Percentiles rank a stretch among this genome's conserved stretches.
These are phyloP conservation scores for Apis cerana DNA, from an alignment of 1,140 invertebrate species.

Conservation along the genomic window DNA sequence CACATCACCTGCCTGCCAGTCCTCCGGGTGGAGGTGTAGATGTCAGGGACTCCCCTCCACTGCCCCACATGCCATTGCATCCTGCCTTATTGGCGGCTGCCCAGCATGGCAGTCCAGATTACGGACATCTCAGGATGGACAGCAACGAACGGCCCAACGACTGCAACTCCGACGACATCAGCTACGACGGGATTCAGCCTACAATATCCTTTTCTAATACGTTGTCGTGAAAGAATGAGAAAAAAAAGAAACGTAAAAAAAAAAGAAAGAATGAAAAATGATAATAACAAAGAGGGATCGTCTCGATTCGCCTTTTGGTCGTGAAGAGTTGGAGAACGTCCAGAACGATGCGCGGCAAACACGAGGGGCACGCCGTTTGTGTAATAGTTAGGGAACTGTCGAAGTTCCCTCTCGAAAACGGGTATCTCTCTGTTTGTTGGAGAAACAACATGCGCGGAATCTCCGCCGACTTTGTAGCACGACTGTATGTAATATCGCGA, in stretches of 20 bases:
- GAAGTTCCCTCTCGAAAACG: constrained; percentile 9
- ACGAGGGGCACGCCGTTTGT: background rate
- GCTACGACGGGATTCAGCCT: constrained; percentile 94
- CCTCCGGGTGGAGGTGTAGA: constrained; percentile 85
- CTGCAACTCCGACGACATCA: constrained; percentile 93
- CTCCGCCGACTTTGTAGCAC: background rate
- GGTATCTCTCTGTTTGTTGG: background rate
- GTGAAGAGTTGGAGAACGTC: constrained; percentile 34
- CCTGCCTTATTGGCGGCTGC: constrained; percentile 90
- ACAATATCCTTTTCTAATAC: constrained; percentile 93
- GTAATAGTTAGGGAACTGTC: constrained; percentile 1
- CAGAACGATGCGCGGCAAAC: constrained; percentile 8
- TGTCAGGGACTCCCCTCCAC: constrained; percentile 88
- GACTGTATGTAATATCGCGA: constrained; percentile 19
- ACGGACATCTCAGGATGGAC: constrained; percentile 89
- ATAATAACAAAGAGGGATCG: too few relatives aligned
- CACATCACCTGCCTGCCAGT: constrained; percentile 82
- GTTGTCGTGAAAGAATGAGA: background rate
- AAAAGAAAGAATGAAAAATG: too few relatives aligned
- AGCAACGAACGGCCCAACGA: constrained; percentile 91
- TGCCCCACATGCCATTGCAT: constrained; percentile 90
- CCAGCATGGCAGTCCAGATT: constrained; percentile 89
- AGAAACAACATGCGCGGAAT: constrained; percentile 4
- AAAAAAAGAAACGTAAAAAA: background rate
- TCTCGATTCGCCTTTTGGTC: too few relatives aligned